Evolutionary conservation across 2,797 vertebrate genomes (phyloP).

Genomic region (Hipposideros larvatus): DNA sequence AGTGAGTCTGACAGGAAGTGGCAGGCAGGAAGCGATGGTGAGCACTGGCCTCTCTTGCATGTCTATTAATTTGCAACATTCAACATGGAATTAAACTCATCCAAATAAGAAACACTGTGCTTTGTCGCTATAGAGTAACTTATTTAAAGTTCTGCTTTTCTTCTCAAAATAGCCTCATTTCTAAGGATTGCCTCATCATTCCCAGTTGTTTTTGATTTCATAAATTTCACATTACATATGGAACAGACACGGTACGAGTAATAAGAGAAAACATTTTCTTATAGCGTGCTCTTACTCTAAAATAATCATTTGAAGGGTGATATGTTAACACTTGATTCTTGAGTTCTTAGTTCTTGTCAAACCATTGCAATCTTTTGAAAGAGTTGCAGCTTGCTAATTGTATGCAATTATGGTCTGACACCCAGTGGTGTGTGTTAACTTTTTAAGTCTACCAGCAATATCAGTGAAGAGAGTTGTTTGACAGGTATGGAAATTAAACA

Average conservation of each 20-base stretch:
- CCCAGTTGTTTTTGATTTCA: neutral
- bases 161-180: constrained; percentile 11
- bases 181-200: neutral
- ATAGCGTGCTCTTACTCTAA: neutral
- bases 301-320: neutral
- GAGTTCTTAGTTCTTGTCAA: constrained; percentile 23
- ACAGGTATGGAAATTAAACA: neutral
- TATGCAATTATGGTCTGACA: constrained; percentile 21
- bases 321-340: neutral
- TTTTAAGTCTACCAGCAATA: neutral
- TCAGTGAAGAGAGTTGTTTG: neutral
- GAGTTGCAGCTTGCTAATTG: constrained; percentile 47
- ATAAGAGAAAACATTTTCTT: neutral
- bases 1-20: neutral
- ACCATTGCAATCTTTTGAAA: constrained; percentile 45
- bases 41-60: neutral
- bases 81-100: neutral
- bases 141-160: neutral
- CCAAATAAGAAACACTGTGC: neutral
- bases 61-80: neutral
- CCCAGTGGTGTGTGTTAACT: neutral
- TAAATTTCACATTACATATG: neutral
- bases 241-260: neutral
- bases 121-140: neutral
- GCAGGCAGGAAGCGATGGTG: neutral